Base-by-base conservation (phyloP, 2,888 invertebrate species). In the Lacanobia wlatinum region DNA sequence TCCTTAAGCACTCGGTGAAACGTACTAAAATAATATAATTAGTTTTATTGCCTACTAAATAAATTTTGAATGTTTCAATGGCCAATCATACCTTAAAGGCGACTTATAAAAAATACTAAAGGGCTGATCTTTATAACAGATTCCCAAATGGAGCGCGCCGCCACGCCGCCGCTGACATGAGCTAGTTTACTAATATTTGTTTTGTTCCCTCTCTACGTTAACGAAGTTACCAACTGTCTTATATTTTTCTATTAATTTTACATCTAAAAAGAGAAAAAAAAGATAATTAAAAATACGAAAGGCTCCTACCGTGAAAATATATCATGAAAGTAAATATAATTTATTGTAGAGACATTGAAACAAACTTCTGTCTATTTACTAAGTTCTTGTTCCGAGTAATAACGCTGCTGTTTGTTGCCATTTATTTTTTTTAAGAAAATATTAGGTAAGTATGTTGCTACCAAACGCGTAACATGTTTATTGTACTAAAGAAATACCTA, bases 291-390 rank as follows among this genome's bases (percentile, higher is more conserved):
- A 77, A 23, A 46, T 40, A 28, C 18, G 7, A 34, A 23, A n/a
- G 40, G 12, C 18, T 21, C 21, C 40, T 38, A 14, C n/a, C 1
- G 1, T 21, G 18, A 23, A 52, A 65, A 50, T 28, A 50, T 69
- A 2, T 21, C 14, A 75, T 34, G 40, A 64, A 50, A 50, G 40
- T 63, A 50, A 71, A 75, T 18, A 34, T 50, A 28, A 75, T 76
- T 53, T 38, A 43, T 16, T 52, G 43, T 38, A 43, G 16, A 65
- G 23, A 52, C 16, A 46, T 66, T 66, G 52, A 66, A 46, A 65
- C 18, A 52, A 76, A 43, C 50, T 43, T 64, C 23, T 48, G n/a
- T 70, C 18, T 75, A 43, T 71, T 76, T 43, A 64, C 16, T 5
- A 64, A 75, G 5, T 28, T 43, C 43, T 52, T 71, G 28, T 50